Base-by-base conservation (phyloP, 2,113 vertebrate genomes). In the Eira barbara region DNA sequence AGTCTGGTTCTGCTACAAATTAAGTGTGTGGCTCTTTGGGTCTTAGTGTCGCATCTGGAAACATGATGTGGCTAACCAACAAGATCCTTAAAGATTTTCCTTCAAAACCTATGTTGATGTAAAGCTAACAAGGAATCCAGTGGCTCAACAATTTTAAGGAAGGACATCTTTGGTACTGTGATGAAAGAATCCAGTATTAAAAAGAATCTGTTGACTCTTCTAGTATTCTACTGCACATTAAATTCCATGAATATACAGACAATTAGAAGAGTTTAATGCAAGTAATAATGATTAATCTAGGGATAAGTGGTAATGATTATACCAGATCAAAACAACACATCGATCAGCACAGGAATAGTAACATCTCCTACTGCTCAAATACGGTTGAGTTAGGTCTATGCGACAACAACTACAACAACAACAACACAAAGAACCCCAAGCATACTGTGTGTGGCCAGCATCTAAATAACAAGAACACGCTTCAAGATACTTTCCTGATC, bases 131-230 rank as follows among this genome's bases (percentile, higher is more conserved):
- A 89, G 14, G 49, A 80, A 52, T 74, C 12, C 25, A 45, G 4
- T 8, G 55, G 45, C 29, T 89, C 89, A 52, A 49, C 12, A 80
- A 45, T 45, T 82, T 55, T 39, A 89, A 92, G 63, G 20, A 95
- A 76, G 31, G 49, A 42, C 6, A 29, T 83, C 71, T 88, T 83
- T 71, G 52, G 52, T 18, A 76, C 88, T 71, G 23, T 69, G 36
- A 84, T 74, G 5, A 88, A 97, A 69, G 39, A 83, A 12, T 2
- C 57, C 23, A 45, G 9, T 34, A 61, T 91, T 93, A 73, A 88
- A 92, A 57, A 94, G 65, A 80, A 91, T 49, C 49, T 74, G 1
- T 27, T 95, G 29, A 67, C 25, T 94, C 69, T 91, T 92, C 23
- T 71, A 94, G 23, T 71, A 42, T 84, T 65, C 59, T 80, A 2